Evolutionary conservation across 2,113 vertebrate genomes (phyloP).

Genomic region (Panthera uncia): DNA sequence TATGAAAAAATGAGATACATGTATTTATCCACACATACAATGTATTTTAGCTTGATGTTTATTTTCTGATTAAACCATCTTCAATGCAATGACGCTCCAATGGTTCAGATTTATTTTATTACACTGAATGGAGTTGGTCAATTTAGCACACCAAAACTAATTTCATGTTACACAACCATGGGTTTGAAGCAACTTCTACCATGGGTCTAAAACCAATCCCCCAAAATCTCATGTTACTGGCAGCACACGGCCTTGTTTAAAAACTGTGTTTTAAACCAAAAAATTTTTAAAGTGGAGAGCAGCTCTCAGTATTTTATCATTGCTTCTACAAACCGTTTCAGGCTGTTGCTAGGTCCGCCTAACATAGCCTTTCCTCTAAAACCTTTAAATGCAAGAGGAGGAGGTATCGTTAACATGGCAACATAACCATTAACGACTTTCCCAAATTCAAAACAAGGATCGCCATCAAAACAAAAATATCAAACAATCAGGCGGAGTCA

Average conservation of each 20-base stretch:
- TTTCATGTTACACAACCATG: not conserved
- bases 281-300: not conserved
- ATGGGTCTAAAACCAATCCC: not conserved
- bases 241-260: not conserved
- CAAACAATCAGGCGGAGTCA: conserved; percentile 35
- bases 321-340: conserved; percentile 30
- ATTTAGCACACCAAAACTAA: conserved; percentile 30
- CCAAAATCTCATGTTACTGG: not conserved
- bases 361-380: conserved; percentile 28
- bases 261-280: conserved; percentile 22
- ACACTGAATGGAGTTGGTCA: not conserved
- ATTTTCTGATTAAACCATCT: conserved; percentile 43
- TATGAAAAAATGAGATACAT: conserved; percentile 36
- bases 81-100: not conserved
- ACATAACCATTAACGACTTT: conserved; percentile 68
- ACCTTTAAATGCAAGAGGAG: conserved; percentile 48
- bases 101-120: conserved; percentile 24
- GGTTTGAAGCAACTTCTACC: conserved; percentile 44
- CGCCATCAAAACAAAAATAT: conserved; percentile 51
- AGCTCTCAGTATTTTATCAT: not conserved
- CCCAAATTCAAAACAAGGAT: conserved; percentile 61
- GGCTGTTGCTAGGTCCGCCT: not conserved
- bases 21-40: conserved; percentile 49
- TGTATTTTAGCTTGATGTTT: conserved; percentile 41
- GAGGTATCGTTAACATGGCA: conserved; percentile 65